phyloP scores from a whole-genome alignment of 2,113 vertebrate species.

The Oncorhynchus keta region DNA sequence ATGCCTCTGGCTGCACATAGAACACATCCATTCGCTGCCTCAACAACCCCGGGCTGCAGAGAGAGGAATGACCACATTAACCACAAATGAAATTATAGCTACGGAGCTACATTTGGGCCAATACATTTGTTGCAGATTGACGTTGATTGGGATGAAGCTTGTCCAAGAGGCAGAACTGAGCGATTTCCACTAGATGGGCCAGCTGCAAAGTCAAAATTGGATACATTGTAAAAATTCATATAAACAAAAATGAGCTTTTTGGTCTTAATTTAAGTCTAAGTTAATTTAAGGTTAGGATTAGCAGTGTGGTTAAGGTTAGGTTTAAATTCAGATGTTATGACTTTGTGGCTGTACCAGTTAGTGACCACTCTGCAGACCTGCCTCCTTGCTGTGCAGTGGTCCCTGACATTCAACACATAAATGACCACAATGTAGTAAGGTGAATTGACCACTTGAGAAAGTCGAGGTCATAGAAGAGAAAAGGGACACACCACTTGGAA shows the following conservation, averaged over 20 bases:
- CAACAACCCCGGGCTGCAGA: constrained; percentile 82
- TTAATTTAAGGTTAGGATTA: not conserved
- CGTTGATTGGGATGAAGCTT: no score
- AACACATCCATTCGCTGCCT: constrained; percentile 89
- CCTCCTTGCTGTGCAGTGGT: no score
- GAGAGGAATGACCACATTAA: not conserved
- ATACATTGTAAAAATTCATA: no score
- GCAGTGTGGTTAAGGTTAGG: not conserved
- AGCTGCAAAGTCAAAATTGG: no score
- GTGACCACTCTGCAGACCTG: no score
- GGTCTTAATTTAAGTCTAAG: no score
- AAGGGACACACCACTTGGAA: constrained; percentile 86
- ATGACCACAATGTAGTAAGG: not conserved
- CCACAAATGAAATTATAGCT: not conserved
- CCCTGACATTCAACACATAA: not conserved
- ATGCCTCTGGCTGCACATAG: constrained; percentile 85
- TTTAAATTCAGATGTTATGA: no score
- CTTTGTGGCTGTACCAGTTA: no score
- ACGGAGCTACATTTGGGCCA: not conserved
- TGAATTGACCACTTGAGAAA: not conserved
- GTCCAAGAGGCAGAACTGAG: no score
- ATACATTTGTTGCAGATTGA: no score
- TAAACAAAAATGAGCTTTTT: no score
- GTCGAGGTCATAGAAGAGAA: not conserved
- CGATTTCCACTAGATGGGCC: no score